These are phyloP conservation scores for Stictonetta naevosa DNA, from an alignment of 2,113 vertebrate genomes.

Conservation along the genomic window DNA sequence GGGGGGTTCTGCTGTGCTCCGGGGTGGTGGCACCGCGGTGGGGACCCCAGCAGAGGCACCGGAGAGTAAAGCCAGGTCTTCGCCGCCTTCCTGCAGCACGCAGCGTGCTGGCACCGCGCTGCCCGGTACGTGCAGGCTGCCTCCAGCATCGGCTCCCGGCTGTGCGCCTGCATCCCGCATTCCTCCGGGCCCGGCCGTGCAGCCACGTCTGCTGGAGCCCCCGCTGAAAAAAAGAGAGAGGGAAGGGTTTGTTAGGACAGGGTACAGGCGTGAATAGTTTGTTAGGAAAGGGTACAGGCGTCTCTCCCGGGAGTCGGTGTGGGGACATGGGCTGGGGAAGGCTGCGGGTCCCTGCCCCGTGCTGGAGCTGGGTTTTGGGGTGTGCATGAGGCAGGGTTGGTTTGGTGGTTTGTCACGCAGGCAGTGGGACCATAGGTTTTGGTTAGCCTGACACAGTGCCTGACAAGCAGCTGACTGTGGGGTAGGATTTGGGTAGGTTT, in stretches of 20 bases:
- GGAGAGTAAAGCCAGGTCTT: not conserved
- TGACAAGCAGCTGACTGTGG: not conserved
- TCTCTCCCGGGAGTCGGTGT: fast-evolving
- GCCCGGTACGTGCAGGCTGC: not conserved
- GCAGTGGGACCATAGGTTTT: not conserved
- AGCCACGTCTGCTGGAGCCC: not conserved
- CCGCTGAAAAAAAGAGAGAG: not conserved
- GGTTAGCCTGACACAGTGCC: not conserved
- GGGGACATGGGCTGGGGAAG: not conserved
- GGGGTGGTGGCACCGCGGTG: not conserved
- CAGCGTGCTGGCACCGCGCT: not conserved
- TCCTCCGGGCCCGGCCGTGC: not conserved
- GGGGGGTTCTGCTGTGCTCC: fast-evolving
- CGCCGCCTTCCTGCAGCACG: not conserved
- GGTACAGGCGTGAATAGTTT: not conserved
- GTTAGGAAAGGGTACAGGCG: not conserved
- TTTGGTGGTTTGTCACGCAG: not conserved
- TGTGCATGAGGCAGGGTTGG: not conserved
- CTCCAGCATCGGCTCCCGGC: not conserved
- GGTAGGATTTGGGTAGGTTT: not conserved
- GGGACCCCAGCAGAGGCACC: not conserved
- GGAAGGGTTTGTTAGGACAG: not conserved
- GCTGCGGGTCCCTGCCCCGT: not conserved
- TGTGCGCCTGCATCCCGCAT: not conserved
- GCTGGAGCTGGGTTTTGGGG: not conserved